phyloP scores from a whole-genome alignment of 2,113 vertebrate genomes.

The Engraulis encrasicolus region DNA sequence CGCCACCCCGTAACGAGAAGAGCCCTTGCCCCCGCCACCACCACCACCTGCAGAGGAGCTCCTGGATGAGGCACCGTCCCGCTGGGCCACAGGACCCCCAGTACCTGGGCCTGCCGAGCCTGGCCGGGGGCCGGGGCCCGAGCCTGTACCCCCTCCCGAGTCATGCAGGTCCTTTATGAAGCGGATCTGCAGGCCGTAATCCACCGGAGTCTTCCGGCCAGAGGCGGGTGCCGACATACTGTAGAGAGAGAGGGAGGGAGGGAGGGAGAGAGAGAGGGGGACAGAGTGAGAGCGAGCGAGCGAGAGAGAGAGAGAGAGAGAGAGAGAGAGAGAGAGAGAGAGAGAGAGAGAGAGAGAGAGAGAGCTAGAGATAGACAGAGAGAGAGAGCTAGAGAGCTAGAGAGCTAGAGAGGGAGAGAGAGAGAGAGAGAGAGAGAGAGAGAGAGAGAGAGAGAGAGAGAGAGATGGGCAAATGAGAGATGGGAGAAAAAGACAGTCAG shows the following conservation, averaged over 20 bases:
- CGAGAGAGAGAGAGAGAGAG: neutral
- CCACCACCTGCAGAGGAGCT: slow-evolving; percentile 15
- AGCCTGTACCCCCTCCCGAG: slow-evolving; percentile 44
- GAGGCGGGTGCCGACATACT: slow-evolving; percentile 73
- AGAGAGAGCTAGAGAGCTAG: no score
- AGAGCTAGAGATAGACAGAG: slow-evolving; percentile 33
- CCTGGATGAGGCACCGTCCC: slow-evolving; percentile 52
- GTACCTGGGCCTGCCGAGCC: slow-evolving; percentile 63
- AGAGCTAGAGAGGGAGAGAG: no score
- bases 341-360: neutral
- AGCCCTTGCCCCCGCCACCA: slow-evolving; percentile 38
- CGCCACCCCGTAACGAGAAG: slow-evolving; percentile 86
- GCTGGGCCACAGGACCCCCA: slow-evolving; percentile 72
- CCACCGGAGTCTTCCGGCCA: slow-evolving; percentile 78
- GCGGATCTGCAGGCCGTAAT: slow-evolving; percentile 91
- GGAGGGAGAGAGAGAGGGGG: neutral
- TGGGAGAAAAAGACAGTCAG: no score
- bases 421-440: no score
- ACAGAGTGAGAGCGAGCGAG: neutral
- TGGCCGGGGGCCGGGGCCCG: slow-evolving; percentile 12
- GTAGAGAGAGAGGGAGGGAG: neutral
- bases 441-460: no score
- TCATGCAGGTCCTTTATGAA: slow-evolving; percentile 86
- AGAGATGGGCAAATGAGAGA: no score
- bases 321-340: neutral